Base-by-base conservation (phyloP, 2,113 vertebrate species). In the Calidris pugnax region DNA sequence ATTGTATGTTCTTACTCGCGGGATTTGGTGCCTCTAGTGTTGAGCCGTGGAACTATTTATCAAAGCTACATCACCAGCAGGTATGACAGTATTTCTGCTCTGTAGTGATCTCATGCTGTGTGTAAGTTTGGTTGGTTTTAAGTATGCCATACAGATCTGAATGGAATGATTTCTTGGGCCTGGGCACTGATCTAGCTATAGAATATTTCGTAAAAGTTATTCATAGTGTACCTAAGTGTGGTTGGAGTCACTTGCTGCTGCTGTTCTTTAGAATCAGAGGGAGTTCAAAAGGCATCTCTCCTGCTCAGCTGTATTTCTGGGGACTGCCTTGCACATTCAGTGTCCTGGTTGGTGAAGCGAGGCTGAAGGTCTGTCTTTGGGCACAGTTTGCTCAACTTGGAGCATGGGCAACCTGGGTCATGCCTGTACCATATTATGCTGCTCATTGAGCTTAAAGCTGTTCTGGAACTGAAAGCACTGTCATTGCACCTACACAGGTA, bases 21-120 rank as follows among this genome's bases (percentile, higher is more conserved):
- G 86, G 56, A 93, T 95, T 87, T 89, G 84, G 73, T 94, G 97
- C 94, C 95, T 95, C 94, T 92, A 93, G 92, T 57, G 92, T 83
- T 90, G 87, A 87, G 74, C 80, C 69, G 64, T 69, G 92, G 76
- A 96, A 94, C 51, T 90, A 27, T 53, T 63, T n/a, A 57, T 24
- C 24, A 37, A 66, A 93, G 62, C 78, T 72, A 26, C 48, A 28
- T 72, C 41, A n/a, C 7, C 37, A 57, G 75, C 22, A 83, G 30
- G 45, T 71, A 16, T 3, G 27, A 59, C 35, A 35, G 12, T 6
- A 1, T 66, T 83, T 66, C 53, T 83, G 57, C 48, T 72, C 51
- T 27, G 30, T 21, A 20, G 39, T 13, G n/a, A 39, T 48, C 32
- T 60, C 23, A 5, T 14, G 39, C 33, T n/a, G 21, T 33, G 2